phyloP scores from a whole-genome alignment of 2,113 vertebrate genomes.

The Macquaria ambigua region DNA sequence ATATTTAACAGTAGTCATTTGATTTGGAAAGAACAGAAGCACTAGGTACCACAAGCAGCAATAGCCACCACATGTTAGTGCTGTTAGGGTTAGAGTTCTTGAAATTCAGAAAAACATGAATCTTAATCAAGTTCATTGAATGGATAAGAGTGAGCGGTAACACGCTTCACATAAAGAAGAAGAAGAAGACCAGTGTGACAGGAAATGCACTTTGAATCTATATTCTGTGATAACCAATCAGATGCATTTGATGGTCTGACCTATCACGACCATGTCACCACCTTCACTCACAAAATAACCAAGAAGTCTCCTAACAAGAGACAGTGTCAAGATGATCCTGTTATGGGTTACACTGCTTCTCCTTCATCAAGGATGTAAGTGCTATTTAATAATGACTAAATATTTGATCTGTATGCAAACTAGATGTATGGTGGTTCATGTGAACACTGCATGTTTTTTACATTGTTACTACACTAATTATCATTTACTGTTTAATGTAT shows the following conservation, averaged over 20 bases:
- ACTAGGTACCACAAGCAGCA: too few relatives aligned
- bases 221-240: conserved; percentile 37
- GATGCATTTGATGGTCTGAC: not conserved
- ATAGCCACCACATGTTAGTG: too few relatives aligned
- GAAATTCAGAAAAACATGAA: too few relatives aligned
- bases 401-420: not conserved
- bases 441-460: too few relatives aligned
- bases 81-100: too few relatives aligned
- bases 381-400: fast-evolving
- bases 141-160: too few relatives aligned
- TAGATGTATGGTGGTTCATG: too few relatives aligned
- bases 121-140: too few relatives aligned
- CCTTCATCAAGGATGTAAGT: conserved; percentile 42
- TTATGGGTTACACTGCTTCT: conserved; percentile 13
- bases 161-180: too few relatives aligned
- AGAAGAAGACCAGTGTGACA: not conserved
- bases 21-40: too few relatives aligned
- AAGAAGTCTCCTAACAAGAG: not conserved
- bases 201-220: not conserved
- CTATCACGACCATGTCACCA: too few relatives aligned
- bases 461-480: fast-evolving
- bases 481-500: not conserved
- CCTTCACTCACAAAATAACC: not conserved
- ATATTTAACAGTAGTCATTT: too few relatives aligned
- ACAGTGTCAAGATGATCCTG: conserved; percentile 23